Evolutionary conservation across 2,113 vertebrate genomes (phyloP), one percentile per base, ranked within the genome.

Genomic region (Trematocara zebra): DNA sequence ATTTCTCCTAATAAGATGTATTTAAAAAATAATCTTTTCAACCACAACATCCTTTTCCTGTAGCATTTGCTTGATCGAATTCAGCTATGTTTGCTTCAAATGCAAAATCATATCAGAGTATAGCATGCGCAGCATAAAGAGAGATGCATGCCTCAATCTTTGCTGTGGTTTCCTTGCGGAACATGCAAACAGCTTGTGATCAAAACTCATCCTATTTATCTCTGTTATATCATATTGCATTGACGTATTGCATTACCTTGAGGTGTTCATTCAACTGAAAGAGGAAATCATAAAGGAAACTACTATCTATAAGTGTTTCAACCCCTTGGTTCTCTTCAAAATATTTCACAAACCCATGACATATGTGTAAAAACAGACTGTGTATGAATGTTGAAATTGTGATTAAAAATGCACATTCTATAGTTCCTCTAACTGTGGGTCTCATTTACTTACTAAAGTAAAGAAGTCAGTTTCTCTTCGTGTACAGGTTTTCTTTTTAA

Each of bases 21-120:
- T 51, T 54, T 14, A 2, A 35, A 51, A 76, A 26, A 0, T 2
- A 5, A 17, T 35, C 52, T 51, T 64, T 76, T 85, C 2, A 51
- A n/a, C 8, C 23, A 1, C 52, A 37, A 18, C 54, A 47, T 80
- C 28, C 11, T 49, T 37, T 88, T 81, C 51, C 57, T 74, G 49
- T 20, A 18, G 12, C 17, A 35, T 80, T 33, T 67, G 7, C 4
- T 85, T 72, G 14, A 57, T 80, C 28, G 0, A 53, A 8, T 40
- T 86, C 7, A 17, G 15, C 31, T 59, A 47, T 44, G 37, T 88
- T 87, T 88, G 78, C 59, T 31, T 88, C n/a, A 78, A 49, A 69
- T 52, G 3, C 18, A 40, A 61, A 76, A 33, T 12, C 1, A 54
- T 31, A 26, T 26, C 8, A 15, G 26, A 31, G 20, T 17, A 8